Percentiles rank a stretch among this genome's conserved stretches.
Evolutionary conservation across 2,113 vertebrate genomes (phyloP).

Genomic region (Meleagris gallopavo): DNA sequence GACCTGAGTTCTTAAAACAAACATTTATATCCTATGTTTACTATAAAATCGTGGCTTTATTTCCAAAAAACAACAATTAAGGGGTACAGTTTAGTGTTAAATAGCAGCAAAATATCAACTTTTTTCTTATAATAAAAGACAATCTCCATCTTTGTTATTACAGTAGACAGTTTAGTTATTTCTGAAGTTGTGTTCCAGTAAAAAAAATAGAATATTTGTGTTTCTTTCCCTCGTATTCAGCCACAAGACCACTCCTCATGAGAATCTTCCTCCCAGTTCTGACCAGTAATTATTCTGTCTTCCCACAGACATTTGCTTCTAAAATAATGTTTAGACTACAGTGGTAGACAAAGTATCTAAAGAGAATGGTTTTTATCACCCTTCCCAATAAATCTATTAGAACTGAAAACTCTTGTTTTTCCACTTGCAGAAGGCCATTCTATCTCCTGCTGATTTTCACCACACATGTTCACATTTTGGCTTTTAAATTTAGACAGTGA

Average conservation of each 20-base stretch:
- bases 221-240: neutral
- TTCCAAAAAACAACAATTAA: slow-evolving; percentile 29
- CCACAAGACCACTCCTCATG: neutral
- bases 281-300: neutral
- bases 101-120: slow-evolving; percentile 22
- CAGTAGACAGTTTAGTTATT: neutral
- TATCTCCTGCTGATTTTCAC: neutral
- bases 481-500: neutral
- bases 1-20: slow-evolving; percentile 62
- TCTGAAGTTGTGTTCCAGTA: neutral
- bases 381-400: neutral
- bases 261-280: neutral
- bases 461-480: neutral
- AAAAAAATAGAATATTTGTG: neutral
- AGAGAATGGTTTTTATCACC: neutral
- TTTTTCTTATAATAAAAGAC: neutral
- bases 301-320: neutral
- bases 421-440: neutral
- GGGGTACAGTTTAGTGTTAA: neutral
- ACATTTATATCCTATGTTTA: neutral
- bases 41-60: slow-evolving; percentile 34
- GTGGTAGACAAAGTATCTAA: neutral
- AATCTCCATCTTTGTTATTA: neutral
- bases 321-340: slow-evolving; percentile 8
- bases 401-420: neutral